These are phyloP conservation scores for Spodoptera frugiperda DNA, from an alignment of 1,140 invertebrate genomes.

Conservation along the genomic window DNA sequence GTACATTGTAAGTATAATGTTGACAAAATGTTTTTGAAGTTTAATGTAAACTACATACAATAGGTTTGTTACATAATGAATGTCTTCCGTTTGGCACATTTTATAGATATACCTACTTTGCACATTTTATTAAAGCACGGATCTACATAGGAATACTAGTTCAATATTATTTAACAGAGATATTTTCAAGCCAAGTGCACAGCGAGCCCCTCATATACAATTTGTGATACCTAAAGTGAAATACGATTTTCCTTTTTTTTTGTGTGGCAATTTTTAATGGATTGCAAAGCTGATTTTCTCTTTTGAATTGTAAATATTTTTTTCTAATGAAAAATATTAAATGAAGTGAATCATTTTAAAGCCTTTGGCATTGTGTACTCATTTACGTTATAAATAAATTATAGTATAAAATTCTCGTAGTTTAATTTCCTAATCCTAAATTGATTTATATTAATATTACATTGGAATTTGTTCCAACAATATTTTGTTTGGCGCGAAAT, in stretches of 20 bases:
- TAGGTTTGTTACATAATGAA: slow-evolving; percentile 82
- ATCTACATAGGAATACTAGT: slow-evolving; percentile 53
- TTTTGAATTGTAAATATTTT: slow-evolving; percentile 83
- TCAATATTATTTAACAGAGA: slow-evolving; percentile 60
- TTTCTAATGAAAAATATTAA: slow-evolving; percentile 80
- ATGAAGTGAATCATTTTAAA: slow-evolving; percentile 84
- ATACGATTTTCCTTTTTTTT: slow-evolving; percentile 72
- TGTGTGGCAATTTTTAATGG: slow-evolving; percentile 78
- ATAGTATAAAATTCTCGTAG: slow-evolving; percentile 76
- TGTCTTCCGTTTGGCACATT: slow-evolving; percentile 85
- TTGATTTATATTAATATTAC: neutral
- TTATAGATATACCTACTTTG: slow-evolving; percentile 73
- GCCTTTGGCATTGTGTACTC: slow-evolving; percentile 85
- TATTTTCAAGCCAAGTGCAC: slow-evolving; percentile 77
- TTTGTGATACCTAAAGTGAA: slow-evolving; percentile 79
- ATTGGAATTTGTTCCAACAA: too few species aligned
- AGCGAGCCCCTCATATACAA: slow-evolving; percentile 78
- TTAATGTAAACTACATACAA: slow-evolving; percentile 75
- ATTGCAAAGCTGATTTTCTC: slow-evolving; percentile 83
- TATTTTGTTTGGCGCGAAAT: slow-evolving; percentile 25
- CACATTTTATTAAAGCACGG: slow-evolving; percentile 79
- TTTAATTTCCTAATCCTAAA: slow-evolving; percentile 60
- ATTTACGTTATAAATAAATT: slow-evolving; percentile 86
- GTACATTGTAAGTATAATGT: slow-evolving; percentile 83
- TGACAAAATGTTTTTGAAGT: slow-evolving; percentile 77